phyloP scores from a whole-genome alignment of 92 coral and sea anemone species.

The Epizoanthus fatuus region DNA sequence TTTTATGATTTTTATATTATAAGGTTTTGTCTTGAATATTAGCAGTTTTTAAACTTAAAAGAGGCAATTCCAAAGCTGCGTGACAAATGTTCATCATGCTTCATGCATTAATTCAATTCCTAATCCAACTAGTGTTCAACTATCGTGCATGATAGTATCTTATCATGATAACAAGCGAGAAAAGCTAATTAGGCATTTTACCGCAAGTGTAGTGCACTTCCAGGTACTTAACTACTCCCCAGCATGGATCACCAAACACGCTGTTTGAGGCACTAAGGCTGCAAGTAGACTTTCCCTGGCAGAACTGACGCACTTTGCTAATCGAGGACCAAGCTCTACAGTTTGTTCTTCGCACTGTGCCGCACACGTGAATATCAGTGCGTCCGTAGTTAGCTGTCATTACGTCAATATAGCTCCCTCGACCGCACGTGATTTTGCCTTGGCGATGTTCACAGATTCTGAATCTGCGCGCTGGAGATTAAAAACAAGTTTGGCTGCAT shows the following conservation, averaged over 20 bases:
- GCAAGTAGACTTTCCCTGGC: slow-evolving; percentile 13
- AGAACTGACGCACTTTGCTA: slow-evolving; percentile 21
- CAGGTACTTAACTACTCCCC: background rate
- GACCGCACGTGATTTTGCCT: background rate
- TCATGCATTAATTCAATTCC: no score
- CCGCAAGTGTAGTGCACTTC: slow-evolving; percentile 17
- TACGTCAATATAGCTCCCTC: background rate
- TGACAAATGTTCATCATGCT: no score
- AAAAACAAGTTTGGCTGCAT: background rate
- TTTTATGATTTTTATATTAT: no score
- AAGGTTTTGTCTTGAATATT: no score
- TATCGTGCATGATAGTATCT: no score
- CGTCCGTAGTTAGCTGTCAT: slow-evolving; percentile 17
- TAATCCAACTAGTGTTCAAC: no score
- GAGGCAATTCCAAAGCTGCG: no score
- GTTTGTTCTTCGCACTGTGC: background rate
- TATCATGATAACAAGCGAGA: no score
- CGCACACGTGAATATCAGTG: background rate
- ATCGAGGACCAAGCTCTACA: background rate
- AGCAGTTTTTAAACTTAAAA: no score
- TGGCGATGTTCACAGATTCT: background rate
- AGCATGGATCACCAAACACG: slow-evolving; percentile 26
- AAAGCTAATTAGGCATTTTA: background rate
- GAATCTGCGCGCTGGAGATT: slow-evolving; percentile 3
- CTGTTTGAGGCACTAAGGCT: slow-evolving; percentile 7